phyloP scores from a whole-genome alignment of 2,888 invertebrate species.

The Cantharis flavilabris region DNA sequence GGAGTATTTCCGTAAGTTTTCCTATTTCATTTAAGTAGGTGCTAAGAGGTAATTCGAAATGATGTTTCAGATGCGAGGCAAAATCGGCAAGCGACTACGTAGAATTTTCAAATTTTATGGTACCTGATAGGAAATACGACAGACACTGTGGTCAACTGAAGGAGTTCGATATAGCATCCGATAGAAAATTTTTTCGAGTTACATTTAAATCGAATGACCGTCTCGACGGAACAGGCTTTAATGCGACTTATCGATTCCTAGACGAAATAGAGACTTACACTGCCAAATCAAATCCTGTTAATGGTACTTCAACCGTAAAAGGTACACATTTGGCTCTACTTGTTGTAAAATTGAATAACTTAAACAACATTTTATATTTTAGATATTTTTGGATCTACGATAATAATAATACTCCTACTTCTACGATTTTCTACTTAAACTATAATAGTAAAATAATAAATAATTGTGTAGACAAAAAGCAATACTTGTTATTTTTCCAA shows the following conservation, averaged over 20 bases:
- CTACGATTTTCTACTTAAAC: constrained; percentile 15
- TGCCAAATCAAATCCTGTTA: constrained; percentile 51
- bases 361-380: background rate
- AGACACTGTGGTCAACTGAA: constrained; percentile 86
- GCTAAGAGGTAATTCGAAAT: background rate
- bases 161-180: constrained; percentile 83
- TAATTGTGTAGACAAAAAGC: constrained; percentile 8
- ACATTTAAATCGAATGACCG: constrained; percentile 93
- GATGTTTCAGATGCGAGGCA: constrained; percentile 79
- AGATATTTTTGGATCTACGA: constrained; percentile 2
- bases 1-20: constrained; percentile 88
- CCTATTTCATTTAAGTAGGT: background rate
- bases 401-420: background rate
- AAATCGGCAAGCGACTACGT: constrained; percentile 93
- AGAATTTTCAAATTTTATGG: constrained; percentile 93
- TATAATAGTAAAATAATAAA: background rate
- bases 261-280: constrained; percentile 68
- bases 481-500: constrained; percentile 11
- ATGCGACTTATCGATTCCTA: constrained; percentile 87
- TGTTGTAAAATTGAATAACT: background rate
- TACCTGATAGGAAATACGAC: constrained; percentile 85
- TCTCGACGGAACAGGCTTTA: constrained; percentile 92
- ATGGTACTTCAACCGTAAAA: constrained; percentile 22
- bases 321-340: constrained; percentile 21
- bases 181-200: constrained; percentile 91